Percentiles rank a stretch among this genome's conserved stretches.
These are phyloP conservation scores for Lamellibrachia satsuma DNA, from an alignment of 2,888 invertebrate genomes.

Conservation along the genomic window DNA sequence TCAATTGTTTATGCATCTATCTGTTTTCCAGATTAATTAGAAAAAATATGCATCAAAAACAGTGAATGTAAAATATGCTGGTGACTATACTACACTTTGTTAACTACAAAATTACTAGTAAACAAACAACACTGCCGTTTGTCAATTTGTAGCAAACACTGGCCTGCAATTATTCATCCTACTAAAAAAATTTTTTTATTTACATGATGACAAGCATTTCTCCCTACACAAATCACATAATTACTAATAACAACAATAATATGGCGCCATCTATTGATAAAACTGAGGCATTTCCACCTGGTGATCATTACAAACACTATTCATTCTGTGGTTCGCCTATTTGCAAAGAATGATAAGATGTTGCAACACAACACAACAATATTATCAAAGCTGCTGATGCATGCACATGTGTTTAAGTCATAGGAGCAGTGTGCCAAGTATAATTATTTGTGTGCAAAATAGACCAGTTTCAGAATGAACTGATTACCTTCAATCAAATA, in stretches of 20 bases:
- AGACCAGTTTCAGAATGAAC: background rate
- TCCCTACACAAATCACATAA: background rate
- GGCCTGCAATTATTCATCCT: too few relatives aligned
- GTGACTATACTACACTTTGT: too few relatives aligned
- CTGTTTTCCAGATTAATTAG: too few relatives aligned
- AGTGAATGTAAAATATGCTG: too few relatives aligned
- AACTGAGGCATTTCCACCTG: background rate
- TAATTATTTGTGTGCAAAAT: background rate
- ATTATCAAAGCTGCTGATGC: background rate
- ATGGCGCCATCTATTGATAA: background rate
- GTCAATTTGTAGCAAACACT: too few relatives aligned
- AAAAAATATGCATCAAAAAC: too few relatives aligned
- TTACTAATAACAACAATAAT: background rate
- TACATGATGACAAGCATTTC: too few relatives aligned
- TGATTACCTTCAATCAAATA: background rate
- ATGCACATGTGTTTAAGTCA: background rate
- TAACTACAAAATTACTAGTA: too few relatives aligned
- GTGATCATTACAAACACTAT: background rate
- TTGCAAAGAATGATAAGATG: background rate
- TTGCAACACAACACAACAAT: background rate
- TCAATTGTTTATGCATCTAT: too few relatives aligned
- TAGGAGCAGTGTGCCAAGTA: background rate
- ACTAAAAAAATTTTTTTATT: too few relatives aligned
- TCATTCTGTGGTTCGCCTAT: background rate
- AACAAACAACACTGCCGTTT: too few relatives aligned